Conservation (phyloP, 2,113 vertebrate genomes). For the Hydrolagus affinis region DNA sequence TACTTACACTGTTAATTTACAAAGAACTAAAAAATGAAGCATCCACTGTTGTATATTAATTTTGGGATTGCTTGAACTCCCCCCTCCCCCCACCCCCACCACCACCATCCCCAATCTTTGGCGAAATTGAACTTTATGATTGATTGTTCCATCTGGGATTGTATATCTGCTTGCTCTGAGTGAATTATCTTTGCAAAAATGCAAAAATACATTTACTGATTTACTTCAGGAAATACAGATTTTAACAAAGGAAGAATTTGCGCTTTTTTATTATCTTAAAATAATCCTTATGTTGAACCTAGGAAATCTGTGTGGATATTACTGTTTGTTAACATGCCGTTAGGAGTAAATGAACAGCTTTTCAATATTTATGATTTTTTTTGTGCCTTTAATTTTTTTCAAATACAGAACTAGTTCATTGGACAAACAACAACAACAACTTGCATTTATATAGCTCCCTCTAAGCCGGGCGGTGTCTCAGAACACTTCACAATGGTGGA, state of each 20-base stretch:
- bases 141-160: slow-evolving; percentile 40
- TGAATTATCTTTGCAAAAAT: slow-evolving; percentile 40
- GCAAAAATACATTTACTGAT: slow-evolving; percentile 45
- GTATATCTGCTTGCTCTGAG: slow-evolving; percentile 37
- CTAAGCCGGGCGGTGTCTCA: no score
- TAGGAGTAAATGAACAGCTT: not conserved
- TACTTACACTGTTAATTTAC: not conserved
- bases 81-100: no score
- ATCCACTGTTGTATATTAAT: not conserved
- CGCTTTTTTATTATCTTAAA: slow-evolving; percentile 40
- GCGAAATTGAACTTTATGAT: slow-evolving; percentile 33
- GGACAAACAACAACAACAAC: no score
- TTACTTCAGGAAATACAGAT: slow-evolving; percentile 45
- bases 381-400: not conserved
- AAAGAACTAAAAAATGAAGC: not conserved
- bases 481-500: no score
- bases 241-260: slow-evolving; percentile 49
- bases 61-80: not conserved
- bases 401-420: not conserved
- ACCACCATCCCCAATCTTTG: not conserved
- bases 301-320: not conserved
- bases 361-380: not conserved
- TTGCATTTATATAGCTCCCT: no score
- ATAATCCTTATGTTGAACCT: slow-evolving; percentile 1
- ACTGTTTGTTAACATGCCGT: not conserved